Evolutionary conservation across 2,113 vertebrate genomes (phyloP).

Genomic region (Gavia stellata): DNA sequence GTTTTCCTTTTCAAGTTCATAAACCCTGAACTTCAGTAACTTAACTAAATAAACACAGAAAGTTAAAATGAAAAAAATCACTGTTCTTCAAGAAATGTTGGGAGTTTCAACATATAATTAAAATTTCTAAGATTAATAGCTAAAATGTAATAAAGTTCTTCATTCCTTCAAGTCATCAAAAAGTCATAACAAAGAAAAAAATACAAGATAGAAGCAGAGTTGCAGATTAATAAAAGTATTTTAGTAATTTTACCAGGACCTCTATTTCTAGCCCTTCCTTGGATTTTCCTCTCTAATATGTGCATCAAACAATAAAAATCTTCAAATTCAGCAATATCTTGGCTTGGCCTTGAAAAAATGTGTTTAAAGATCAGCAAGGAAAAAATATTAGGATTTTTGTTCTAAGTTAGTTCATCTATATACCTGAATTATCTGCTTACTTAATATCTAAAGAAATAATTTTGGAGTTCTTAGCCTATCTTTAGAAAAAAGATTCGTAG

Average conservation of each 20-base stretch:
- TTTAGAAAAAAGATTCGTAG: not conserved
- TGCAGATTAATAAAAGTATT: not conserved
- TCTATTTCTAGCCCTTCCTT: not conserved
- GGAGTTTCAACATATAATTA: not conserved
- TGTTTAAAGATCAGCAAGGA: not conserved
- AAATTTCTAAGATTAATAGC: not conserved
- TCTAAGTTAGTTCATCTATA: not conserved
- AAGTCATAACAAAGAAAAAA: not conserved
- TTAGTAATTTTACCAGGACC: not conserved
- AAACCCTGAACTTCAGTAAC: not conserved
- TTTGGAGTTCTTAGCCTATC: not conserved
- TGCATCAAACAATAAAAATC: not conserved
- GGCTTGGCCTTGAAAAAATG: not conserved
- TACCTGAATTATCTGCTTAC: not conserved
- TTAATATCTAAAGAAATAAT: not conserved
- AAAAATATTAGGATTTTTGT: not conserved
- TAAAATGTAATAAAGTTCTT: not conserved
- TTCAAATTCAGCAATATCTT: not conserved
- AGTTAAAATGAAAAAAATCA: not conserved
- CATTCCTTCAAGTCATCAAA: not conserved
- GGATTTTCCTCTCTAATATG: not conserved
- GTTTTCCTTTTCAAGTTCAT: not conserved
- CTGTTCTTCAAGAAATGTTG: not conserved
- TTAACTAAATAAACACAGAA: not conserved
- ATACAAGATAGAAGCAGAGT: fast-evolving